Conservation (phyloP, 2,888 invertebrate species). For the Monopis laevigella region DNA sequence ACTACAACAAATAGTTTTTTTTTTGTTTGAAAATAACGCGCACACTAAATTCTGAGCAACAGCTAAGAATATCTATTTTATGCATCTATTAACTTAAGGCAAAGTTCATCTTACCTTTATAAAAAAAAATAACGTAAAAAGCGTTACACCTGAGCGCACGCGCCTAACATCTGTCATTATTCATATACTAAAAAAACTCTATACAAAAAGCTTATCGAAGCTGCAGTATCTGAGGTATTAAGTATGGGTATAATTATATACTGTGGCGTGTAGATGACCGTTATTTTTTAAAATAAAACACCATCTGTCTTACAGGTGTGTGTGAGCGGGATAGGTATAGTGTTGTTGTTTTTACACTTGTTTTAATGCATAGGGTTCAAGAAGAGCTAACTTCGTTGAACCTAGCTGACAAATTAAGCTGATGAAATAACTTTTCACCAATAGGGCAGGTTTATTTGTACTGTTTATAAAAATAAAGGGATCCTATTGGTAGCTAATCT, state of each 20-base stretch:
- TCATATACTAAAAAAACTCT: constrained; percentile 1
- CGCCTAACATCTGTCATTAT: constrained; percentile 7
- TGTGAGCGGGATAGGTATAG: not conserved
- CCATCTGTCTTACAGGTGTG: not conserved
- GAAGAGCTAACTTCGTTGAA: no score
- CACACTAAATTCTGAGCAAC: no score
- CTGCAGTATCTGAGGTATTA: not conserved
- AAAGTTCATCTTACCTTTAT: not conserved
- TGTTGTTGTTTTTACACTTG: not conserved
- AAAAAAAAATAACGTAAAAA: constrained; percentile 4
- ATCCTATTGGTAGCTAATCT: no score
- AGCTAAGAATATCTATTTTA: no score
- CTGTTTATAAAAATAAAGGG: no score
- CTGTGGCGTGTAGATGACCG: not conserved
- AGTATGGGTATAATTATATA: not conserved
- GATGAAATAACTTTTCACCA: no score
- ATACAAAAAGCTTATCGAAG: not conserved
- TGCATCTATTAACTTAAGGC: no score
- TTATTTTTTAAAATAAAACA: not conserved
- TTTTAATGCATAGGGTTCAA: no score
- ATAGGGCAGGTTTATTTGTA: no score
- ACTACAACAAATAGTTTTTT: no score
- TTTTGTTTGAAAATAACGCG: no score
- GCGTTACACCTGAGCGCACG: constrained; percentile 9
- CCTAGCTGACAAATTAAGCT: no score